Conservation (phyloP, 2,113 vertebrate genomes). For the Spea multiplicata region DNA sequence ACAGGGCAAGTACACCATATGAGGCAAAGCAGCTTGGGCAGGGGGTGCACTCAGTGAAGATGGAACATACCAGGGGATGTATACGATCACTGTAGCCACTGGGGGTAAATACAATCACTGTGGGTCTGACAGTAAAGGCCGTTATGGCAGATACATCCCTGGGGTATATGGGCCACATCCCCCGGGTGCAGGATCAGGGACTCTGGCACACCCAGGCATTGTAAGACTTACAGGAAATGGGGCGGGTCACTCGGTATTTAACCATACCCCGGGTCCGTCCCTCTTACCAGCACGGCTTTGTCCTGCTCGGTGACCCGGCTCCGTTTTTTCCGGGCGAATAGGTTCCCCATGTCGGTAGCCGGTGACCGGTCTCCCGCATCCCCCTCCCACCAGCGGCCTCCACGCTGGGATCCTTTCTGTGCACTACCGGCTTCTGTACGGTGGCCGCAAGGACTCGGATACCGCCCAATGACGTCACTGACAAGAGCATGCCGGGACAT, state of each 20-base stretch:
- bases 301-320: constrained; percentile 89
- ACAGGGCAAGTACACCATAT: too few relatives aligned
- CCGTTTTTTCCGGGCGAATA: constrained; percentile 84
- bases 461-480: constrained; percentile 13
- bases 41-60: too few relatives aligned
- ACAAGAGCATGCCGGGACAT: not conserved
- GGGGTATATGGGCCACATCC: not conserved
- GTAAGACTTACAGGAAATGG: too few relatives aligned
- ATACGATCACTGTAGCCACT: too few relatives aligned
- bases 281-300: constrained; percentile 81
- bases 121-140: too few relatives aligned
- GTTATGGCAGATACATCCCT: too few relatives aligned
- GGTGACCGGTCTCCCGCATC: constrained; percentile 41
- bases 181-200: not conserved
- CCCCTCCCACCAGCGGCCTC: constrained; percentile 28
- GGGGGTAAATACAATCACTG: too few relatives aligned
- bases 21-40: too few relatives aligned
- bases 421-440: constrained; percentile 9
- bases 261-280: not conserved
- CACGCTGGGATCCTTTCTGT: not conserved
- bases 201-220: not conserved
- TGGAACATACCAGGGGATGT: too few relatives aligned
- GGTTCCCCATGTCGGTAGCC: constrained; percentile 82
- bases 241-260: not conserved
- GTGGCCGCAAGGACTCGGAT: constrained; percentile 12